Evolutionary conservation across 2,113 vertebrate species (phyloP), one percentile per base, ranked within the genome.

Genomic region (Microcebus ravelobensis): DNA sequence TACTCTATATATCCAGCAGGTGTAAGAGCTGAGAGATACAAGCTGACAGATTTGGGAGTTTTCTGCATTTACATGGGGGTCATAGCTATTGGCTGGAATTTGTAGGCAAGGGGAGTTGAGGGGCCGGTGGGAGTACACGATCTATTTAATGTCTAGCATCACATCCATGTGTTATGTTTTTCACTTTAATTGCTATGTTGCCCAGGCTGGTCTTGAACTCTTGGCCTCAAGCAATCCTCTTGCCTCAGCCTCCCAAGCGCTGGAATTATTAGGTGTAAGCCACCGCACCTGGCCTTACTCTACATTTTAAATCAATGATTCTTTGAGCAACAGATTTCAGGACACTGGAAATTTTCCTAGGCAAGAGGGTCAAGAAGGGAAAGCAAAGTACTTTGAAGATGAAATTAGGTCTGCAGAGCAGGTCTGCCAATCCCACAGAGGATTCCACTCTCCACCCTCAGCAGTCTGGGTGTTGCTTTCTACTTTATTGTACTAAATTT

Each of bases 121-220:
- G 52, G 20, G 1, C 25, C 4, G 5, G 8, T 21, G 45, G 42
- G 81, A 63, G 27, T 17, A 57, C 6, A 21, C 23, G 3, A 11
- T 5, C 21, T 11, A 1, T n/a, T 39, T 31, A 31, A 6, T 0
- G 8, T 2, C 59, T 10, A 15, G 34, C 9, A 3, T 17, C 17
- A 31, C 13, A 9, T 23, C n/a, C 55, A 31, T 10, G 0, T 14
- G 27, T 31, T n/a, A 39, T 18, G 21, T 65, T 67, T 85, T 42
- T 36, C 52, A 79, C 59, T 61, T 61, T 27, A 59, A 27, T 10
- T 25, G 59, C 59, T 61, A 10, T 61, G 59, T 61, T 61, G 55
- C 55, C 20, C 55, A 57, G 55, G 55, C 55, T 57, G 20, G 55
- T 57, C 55, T 57, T 57, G 55, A 57, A 57, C 55, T 57, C 55